Evolutionary conservation across 2,888 invertebrate genomes (phyloP).

Genomic region (Nomada lathburiana): DNA sequence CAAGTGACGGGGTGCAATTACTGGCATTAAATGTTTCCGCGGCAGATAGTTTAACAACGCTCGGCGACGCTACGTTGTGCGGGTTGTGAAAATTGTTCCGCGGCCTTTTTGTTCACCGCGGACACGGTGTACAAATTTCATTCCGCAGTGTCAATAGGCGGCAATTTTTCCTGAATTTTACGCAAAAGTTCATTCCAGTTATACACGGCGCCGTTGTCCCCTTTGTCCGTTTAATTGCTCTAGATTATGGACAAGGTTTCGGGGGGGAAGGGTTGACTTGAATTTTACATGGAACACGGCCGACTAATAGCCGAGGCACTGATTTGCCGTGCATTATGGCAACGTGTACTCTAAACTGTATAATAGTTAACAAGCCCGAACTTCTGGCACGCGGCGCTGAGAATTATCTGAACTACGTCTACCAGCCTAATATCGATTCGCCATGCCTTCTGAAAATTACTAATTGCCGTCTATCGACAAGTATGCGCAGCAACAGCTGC

Average conservation of each 20-base stretch:
- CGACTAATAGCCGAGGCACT: not conserved
- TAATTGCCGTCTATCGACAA: slow-evolving; percentile 47
- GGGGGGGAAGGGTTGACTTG: not conserved
- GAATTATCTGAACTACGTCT: slow-evolving; percentile 49
- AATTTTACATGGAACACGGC: not conserved
- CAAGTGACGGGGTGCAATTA: slow-evolving; percentile 27
- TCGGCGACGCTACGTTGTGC: not conserved
- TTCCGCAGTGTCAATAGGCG: not conserved
- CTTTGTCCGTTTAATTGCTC: too few species aligned
- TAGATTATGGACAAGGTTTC: too few species aligned
- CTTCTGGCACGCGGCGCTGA: slow-evolving; percentile 20
- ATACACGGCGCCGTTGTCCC: too few species aligned
- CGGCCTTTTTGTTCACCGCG: not conserved
- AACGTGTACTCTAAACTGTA: slow-evolving; percentile 18
- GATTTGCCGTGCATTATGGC: slow-evolving; percentile 23
- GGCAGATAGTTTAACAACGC: slow-evolving; percentile 36
- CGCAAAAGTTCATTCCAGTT: not conserved
- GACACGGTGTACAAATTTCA: not conserved
- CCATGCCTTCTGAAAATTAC: slow-evolving; percentile 41
- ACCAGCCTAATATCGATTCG: slow-evolving; percentile 27
- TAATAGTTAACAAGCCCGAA: slow-evolving; percentile 46
- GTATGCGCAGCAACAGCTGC: slow-evolving; percentile 33
- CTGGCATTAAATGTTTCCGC: slow-evolving; percentile 25
- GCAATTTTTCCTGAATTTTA: not conserved
- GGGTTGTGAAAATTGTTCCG: slow-evolving; percentile 25